Evolutionary conservation across 2,797 vertebrate genomes (phyloP), one percentile per base, ranked within the genome.

Genomic region (Varecia variegata): DNA sequence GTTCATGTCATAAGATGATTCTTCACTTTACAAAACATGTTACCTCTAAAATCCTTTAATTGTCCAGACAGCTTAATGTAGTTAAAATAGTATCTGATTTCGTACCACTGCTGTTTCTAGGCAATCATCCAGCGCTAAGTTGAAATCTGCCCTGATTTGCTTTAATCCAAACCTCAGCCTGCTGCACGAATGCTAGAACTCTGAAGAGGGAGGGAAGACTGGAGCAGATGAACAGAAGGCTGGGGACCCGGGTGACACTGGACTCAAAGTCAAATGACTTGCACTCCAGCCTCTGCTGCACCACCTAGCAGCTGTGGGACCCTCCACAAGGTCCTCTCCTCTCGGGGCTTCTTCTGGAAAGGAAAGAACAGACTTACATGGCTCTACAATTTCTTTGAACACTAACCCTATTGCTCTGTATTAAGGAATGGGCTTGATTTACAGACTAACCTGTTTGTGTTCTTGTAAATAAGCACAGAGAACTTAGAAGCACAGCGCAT

Each of bases 1-100:
- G 47, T 40, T 93, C 60, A 38, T 32, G 90, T 88, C 80, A 58
- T 52, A 62, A 92, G 90, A 80, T 79, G 68, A 91, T 79, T 95
- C 60, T 82, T 82, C 56, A 50, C 67, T 83, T 92, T 58, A 88
- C 8, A 45, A 52, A 81, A 79, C 8, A 18, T 14, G 20, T 54
- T 81, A 45, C 54, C 17, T 62, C 54, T 70, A 38, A 62, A 62
- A 18, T 68, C 20, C 38, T 96, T 90, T 92, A 77, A 73, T 67
- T 95, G 47, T n/a, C 50, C 60, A 85, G 76, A 67, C 1, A 62
- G 35, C 52, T 91, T 71, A 74, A 77, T 83, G 70, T 76, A 81
- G 52, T 50, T 84, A 71, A 81, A 90, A 81, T 60, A 83, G 65
- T 71, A 58, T 45, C 70, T 12, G 50, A 74, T 73, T 94, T 50